phyloP scores from a whole-genome alignment of 2,113 vertebrate species.

The Gambusia affinis region DNA sequence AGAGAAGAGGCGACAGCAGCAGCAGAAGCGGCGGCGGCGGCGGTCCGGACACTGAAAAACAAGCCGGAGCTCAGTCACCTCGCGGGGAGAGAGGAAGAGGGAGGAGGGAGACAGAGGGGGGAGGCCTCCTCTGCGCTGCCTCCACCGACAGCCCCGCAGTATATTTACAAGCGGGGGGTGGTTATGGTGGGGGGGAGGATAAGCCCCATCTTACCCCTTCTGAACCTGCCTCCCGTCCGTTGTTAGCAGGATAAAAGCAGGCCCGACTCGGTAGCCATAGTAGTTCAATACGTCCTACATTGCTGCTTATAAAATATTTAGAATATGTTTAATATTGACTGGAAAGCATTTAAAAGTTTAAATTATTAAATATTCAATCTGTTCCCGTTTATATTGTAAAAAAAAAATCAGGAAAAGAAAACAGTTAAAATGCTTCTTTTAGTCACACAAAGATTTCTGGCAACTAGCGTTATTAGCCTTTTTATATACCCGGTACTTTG shows the following conservation, averaged over 20 bases:
- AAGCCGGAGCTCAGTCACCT: slow-evolving; percentile 60
- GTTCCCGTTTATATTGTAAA: too few relatives aligned
- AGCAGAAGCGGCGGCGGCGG: slow-evolving; percentile 4
- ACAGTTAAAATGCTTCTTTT: too few relatives aligned
- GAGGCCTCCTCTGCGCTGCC: slow-evolving; percentile 33
- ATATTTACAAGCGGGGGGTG: slow-evolving; percentile 34
- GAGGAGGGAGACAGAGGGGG: background rate
- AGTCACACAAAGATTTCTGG: too few relatives aligned
- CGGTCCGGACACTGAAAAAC: slow-evolving; percentile 65
- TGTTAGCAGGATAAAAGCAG: slow-evolving; percentile 28
- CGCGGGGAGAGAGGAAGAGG: slow-evolving; percentile 17
- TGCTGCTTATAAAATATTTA: slow-evolving; percentile 4
- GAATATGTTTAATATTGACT: background rate
- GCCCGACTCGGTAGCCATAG: slow-evolving; percentile 35
- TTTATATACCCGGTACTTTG: too few relatives aligned
- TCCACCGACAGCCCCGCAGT: slow-evolving; percentile 35
- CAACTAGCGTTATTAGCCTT: too few relatives aligned
- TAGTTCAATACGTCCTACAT: slow-evolving; percentile 20
- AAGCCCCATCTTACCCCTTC: slow-evolving; percentile 17
- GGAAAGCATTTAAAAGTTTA: background rate
- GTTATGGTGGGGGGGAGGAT: slow-evolving; percentile 15
- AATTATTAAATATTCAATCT: too few relatives aligned
- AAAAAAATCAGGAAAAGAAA: too few relatives aligned
- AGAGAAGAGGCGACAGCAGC: slow-evolving; percentile 13
- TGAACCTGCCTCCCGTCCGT: slow-evolving; percentile 23